Base-by-base conservation (phyloP, 2,888 invertebrate genomes). In the Plutella xylostella region DNA sequence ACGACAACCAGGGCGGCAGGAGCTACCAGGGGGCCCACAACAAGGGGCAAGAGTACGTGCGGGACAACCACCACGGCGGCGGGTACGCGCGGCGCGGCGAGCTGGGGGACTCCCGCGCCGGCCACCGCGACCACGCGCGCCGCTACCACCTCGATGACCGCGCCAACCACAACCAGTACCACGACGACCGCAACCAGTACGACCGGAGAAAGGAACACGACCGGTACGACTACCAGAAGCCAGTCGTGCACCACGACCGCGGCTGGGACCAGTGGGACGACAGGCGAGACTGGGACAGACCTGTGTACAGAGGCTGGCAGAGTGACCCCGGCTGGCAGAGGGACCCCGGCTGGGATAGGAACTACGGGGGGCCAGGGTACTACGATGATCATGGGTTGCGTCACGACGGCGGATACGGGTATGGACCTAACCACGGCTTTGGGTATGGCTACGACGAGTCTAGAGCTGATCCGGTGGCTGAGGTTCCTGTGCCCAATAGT, bases 141-240 rank as follows among this genome's bases (percentile, higher is more conserved):
- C 83, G 84, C 43, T 76, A 80, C 51, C 73, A 84, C 51, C 62
- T 84, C 47, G 79, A 85, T 46, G 83, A 85, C 46, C 58, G 63
- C 39, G 60, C 76, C 47, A 67, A 76, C 47, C 74, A 80, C 46
- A 72, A 82, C 51, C 79, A 74, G 50, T 73, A 78, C 50, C 71
- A 67, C 11, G 72, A 78, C 43, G 75, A 68, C 21, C 74, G 68
- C 12, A 77, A 75, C 49, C 72, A 61, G 31, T 72, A 72, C 45
- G 72, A 77, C 19, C 69, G 75, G 46, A 73, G 72, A 42, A 73
- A 80, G 41, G 49, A 68, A 21, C 70, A 71, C 31, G 72, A 79
- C 51, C 65, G 67, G 18, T 69, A 65, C 25, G 67, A 74, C 47
- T 68, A 72, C 50, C 57, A 61, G 35, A 62, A 61, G 17, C 77